Conservation (phyloP, 1,140 invertebrate genomes). For the Gryllus bimaculatus region DNA sequence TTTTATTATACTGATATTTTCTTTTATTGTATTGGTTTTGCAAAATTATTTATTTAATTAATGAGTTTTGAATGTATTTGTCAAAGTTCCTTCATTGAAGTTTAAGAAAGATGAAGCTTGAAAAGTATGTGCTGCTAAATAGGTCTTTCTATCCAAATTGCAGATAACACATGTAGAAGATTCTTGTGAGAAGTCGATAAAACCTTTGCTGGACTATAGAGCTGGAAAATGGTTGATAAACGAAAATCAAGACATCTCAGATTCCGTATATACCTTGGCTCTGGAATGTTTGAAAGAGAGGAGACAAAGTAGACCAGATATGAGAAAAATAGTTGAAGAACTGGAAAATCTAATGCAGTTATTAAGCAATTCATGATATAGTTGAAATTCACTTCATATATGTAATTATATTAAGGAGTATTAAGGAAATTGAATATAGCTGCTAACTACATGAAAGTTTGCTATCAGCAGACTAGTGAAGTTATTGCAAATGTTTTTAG, state of each 20-base stretch:
- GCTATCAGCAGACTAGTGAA: too few relatives aligned
- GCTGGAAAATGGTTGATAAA: constrained; percentile 8
- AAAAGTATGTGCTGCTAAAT: too few relatives aligned
- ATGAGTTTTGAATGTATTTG: too few relatives aligned
- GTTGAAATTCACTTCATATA: too few relatives aligned
- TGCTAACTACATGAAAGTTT: too few relatives aligned
- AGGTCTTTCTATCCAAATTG: too few relatives aligned
- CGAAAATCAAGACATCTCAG: neutral
- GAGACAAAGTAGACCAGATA: constrained; percentile 12
- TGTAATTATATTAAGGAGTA: too few relatives aligned
- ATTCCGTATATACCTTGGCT: neutral
- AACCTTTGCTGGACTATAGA: constrained; percentile 8
- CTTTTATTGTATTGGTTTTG: neutral
- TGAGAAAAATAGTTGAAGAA: constrained; percentile 7
- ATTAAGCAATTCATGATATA: too few relatives aligned
- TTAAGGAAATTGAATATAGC: too few relatives aligned
- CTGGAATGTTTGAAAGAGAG: constrained; percentile 16
- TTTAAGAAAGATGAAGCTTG: too few relatives aligned
- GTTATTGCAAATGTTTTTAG: too few relatives aligned
- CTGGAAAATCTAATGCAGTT: neutral
- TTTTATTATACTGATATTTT: neutral
- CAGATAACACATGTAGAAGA: constrained; percentile 18
- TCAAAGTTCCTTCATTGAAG: too few relatives aligned
- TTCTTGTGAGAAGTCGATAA: constrained; percentile 15
- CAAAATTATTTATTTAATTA: neutral